A percentile compares a stretch with the other conserved stretches of the same genome.
phyloP scores from a whole-genome alignment of 1,140 invertebrate species.

The Bombus affinis region DNA sequence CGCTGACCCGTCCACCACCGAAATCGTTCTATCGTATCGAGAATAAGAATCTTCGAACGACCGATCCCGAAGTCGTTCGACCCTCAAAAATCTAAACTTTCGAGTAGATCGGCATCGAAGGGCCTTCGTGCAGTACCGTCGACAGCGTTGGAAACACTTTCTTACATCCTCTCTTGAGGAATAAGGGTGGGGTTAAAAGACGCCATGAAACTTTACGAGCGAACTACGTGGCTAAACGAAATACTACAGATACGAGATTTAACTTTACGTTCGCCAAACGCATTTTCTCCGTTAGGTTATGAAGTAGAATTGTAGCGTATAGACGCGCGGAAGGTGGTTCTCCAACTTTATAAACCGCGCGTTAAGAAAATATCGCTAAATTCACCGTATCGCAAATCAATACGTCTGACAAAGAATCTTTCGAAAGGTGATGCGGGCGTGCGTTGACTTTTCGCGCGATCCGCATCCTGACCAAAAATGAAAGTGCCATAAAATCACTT shows the following conservation, averaged over 20 bases:
- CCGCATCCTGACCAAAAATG: slow-evolving; percentile 47
- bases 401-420: slow-evolving; percentile 14
- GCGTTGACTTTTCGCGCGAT: slow-evolving; percentile 22
- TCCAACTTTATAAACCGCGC: background rate
- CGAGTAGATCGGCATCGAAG: slow-evolving; percentile 64
- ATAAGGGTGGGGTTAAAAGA: slow-evolving; percentile 31
- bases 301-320: background rate
- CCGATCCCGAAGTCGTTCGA: slow-evolving; percentile 64
- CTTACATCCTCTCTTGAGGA: slow-evolving; percentile 42
- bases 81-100: slow-evolving; percentile 69
- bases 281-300: background rate
- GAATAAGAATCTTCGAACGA: slow-evolving; percentile 71
- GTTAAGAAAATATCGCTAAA: background rate
- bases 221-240: slow-evolving; percentile 60
- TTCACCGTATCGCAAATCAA: slow-evolving; percentile 25
- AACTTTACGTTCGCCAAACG: slow-evolving; percentile 35
- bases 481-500: slow-evolving; percentile 63
- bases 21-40: slow-evolving; percentile 64
- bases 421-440: background rate
- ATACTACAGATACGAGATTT: slow-evolving; percentile 55
- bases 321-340: background rate
- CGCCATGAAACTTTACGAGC: slow-evolving; percentile 64
- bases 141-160: slow-evolving; percentile 65
- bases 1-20: slow-evolving; percentile 53
- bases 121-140: slow-evolving; percentile 39